Percentiles rank a stretch among this genome's conserved stretches.
These are phyloP conservation scores for Paralichthys olivaceus DNA, from an alignment of 2,113 vertebrate genomes.

Conservation along the genomic window DNA sequence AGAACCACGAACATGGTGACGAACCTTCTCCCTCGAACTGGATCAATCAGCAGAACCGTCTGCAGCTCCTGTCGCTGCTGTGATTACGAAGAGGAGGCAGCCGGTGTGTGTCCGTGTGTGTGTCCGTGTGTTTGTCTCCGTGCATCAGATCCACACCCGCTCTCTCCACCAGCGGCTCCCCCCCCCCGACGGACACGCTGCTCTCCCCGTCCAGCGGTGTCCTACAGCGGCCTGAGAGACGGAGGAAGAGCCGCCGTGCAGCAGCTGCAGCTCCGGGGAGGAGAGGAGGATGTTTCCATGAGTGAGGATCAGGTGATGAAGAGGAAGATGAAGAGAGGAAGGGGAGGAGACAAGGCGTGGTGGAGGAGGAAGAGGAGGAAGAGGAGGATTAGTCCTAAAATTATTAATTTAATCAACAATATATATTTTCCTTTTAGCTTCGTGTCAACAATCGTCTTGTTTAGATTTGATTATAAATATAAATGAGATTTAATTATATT, in stretches of 20 bases:
- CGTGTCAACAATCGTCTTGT: too few species aligned
- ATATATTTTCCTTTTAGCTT: too few species aligned
- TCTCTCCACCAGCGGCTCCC: background rate
- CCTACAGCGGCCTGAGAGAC: slow-evolving; percentile 18
- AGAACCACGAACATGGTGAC: slow-evolving; percentile 36
- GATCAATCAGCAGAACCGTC: too few species aligned
- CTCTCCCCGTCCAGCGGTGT: slow-evolving; percentile 5
- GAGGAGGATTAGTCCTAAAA: background rate
- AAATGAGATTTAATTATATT: too few species aligned
- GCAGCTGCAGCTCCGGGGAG: background rate
- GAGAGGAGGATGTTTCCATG: background rate
- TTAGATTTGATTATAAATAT: too few species aligned
- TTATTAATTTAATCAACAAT: too few species aligned
- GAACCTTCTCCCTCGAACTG: background rate
- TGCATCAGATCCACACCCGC: background rate
- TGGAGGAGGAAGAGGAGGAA: background rate
- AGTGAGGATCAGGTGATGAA: background rate
- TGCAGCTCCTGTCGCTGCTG: too few species aligned
- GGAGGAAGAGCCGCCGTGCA: slow-evolving; percentile 13
- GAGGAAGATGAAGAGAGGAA: slow-evolving; percentile 1
- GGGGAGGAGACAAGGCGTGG: background rate
- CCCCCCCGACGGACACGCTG: background rate
- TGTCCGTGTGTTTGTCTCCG: too few species aligned
- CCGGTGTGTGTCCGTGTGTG: too few species aligned
- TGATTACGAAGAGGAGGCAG: too few species aligned